These are phyloP conservation scores for Ormyrus labotus DNA, from an alignment of 2,888 invertebrate genomes.

Conservation along the genomic window DNA sequence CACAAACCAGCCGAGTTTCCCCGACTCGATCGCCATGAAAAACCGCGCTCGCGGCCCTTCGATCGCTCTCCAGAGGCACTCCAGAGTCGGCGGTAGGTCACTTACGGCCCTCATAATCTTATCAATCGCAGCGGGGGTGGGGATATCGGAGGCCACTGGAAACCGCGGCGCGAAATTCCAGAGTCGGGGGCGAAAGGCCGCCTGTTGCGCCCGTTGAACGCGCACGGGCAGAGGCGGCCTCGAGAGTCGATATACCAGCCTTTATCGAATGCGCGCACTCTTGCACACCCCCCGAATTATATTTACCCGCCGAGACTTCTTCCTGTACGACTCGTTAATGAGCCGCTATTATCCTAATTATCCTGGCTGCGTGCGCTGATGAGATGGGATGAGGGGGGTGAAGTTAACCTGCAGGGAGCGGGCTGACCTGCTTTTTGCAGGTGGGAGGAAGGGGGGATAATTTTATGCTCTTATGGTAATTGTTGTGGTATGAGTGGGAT, in stretches of 20 bases:
- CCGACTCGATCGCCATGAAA: neutral
- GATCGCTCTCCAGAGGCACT: neutral
- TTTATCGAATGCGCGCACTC: no score
- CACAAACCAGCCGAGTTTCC: no score
- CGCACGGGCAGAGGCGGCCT: neutral
- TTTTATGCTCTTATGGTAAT: no score
- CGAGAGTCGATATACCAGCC: neutral
- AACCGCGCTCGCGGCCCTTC: neutral
- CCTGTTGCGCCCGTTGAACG: neutral
- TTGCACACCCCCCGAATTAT: no score
- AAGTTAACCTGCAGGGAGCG: no score
- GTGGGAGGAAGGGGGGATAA: no score
- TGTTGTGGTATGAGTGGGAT: no score
- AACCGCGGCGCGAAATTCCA: neutral
- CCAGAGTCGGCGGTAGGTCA: no score
- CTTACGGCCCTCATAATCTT: neutral
- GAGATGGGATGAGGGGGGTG: no score
- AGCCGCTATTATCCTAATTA: slow-evolving; percentile 16
- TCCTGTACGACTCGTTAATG: slow-evolving; percentile 18
- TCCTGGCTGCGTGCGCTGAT: no score
- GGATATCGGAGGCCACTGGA: neutral
- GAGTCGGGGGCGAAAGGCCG: neutral
- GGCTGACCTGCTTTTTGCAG: no score
- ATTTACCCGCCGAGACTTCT: neutral
- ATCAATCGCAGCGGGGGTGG: slow-evolving; percentile 1